Evolutionary conservation across 2,888 invertebrate genomes (phyloP).

Genomic region (Glyphotaelius pellucidus): DNA sequence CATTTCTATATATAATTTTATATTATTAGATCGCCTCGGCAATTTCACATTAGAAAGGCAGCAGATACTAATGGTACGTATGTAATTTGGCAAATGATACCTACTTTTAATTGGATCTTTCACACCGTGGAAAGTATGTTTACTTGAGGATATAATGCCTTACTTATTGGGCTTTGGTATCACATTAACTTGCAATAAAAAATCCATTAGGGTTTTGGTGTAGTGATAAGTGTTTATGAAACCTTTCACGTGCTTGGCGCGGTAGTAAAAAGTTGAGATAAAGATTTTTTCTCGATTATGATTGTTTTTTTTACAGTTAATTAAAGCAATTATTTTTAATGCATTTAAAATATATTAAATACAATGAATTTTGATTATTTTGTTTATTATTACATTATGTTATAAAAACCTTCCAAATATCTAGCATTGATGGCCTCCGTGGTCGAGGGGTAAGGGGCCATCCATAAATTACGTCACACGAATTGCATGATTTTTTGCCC

Average conservation of each 20-base stretch:
- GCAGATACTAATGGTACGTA: background rate
- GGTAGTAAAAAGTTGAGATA: background rate
- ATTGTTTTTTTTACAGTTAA: background rate
- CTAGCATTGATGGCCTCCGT: background rate
- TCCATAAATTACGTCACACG: too few species aligned
- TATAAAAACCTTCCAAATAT: background rate
- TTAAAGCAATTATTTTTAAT: background rate
- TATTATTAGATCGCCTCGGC: background rate
- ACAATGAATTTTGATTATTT: background rate
- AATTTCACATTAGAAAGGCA: constrained; percentile 41
- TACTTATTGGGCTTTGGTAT: background rate
- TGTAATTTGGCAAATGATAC: constrained; percentile 29
- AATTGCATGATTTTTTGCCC: too few species aligned
- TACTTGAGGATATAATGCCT: background rate
- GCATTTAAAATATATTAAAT: background rate
- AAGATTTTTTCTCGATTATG: background rate
- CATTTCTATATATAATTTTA: constrained; percentile 17
- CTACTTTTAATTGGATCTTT: constrained; percentile 21
- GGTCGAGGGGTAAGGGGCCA: too few species aligned
- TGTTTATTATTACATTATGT: background rate
- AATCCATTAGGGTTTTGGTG: background rate
- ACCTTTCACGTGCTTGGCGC: background rate
- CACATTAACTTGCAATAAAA: background rate
- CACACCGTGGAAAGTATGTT: background rate
- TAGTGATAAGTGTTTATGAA: background rate